phyloP scores from a whole-genome alignment of 2,888 invertebrate species.

The Orthosia gracilis region DNA sequence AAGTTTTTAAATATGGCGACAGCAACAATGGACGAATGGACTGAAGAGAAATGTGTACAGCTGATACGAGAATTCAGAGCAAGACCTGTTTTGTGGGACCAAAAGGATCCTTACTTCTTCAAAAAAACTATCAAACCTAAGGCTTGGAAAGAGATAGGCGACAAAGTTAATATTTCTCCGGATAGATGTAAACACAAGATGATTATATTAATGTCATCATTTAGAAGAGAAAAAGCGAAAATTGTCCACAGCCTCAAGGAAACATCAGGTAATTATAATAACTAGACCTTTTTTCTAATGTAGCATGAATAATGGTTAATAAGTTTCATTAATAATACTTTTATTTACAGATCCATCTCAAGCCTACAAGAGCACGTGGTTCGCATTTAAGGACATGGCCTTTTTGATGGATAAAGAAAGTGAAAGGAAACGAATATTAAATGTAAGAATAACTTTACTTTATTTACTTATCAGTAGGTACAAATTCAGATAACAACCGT shows the following conservation, averaged over 20 bases:
- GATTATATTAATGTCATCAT: slow-evolving; percentile 73
- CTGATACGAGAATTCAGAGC: slow-evolving; percentile 73
- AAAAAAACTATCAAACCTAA: slow-evolving; percentile 69
- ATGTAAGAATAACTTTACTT: slow-evolving; percentile 53
- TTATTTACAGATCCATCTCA: slow-evolving; percentile 63
- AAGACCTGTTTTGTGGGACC: slow-evolving; percentile 74
- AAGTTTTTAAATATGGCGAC: slow-evolving; percentile 65
- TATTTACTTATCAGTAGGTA: slow-evolving; percentile 14
- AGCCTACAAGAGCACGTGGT: slow-evolving; percentile 72
- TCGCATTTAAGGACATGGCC: slow-evolving; percentile 74
- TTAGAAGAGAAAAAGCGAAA: slow-evolving; percentile 77
- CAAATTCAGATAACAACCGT: slow-evolving; percentile 21
- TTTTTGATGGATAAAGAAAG: slow-evolving; percentile 74
- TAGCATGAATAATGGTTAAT: background rate
- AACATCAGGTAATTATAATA: slow-evolving; percentile 52
- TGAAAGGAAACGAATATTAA: slow-evolving; percentile 67
- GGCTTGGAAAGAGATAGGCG: slow-evolving; percentile 73
- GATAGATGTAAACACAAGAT: slow-evolving; percentile 76
- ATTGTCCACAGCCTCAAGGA: slow-evolving; percentile 63
- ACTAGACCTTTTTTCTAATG: background rate
- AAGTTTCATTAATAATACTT: slow-evolving; percentile 6
- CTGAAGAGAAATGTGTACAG: slow-evolving; percentile 71
- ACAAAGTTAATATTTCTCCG: slow-evolving; percentile 58
- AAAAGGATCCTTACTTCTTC: slow-evolving; percentile 67
- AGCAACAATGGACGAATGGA: slow-evolving; percentile 69